Base-by-base conservation (phyloP, 2,797 vertebrate genomes). In the Miichthys miiuy region DNA sequence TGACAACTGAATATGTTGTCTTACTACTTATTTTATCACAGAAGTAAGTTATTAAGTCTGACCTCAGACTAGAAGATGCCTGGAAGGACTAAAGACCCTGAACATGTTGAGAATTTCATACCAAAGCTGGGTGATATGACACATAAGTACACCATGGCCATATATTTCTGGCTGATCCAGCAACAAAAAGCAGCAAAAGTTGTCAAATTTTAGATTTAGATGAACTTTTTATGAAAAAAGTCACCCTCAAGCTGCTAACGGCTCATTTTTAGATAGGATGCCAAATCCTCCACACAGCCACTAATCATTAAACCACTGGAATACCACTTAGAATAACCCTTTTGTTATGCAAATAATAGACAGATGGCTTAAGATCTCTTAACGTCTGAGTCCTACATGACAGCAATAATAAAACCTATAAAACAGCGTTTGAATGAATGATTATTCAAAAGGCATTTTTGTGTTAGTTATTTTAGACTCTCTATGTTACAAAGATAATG, bases 321-420 rank as follows among this genome's bases (percentile, higher is more conserved):
- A 77, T 42, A 57, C 50, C 55, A 60, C 84, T 77, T 71, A 80
- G 64, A 79, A 75, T 9, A 72, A 57, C 62, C 44, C 68, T 77
- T 38, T 77, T 84, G 78, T 78, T 62, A 77, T 81, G 66, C 77
- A 84, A 81, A 84, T 81, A 42, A 44, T 68, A 25, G 23, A 62
- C 83, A 86, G 81, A 82, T 88, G 81, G 75, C 72, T 80, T 72
- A 66, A 79, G 60, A 82, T 84, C 63, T 84, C 75, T 73, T 62
- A 61, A 66, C 1, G 17, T 75, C 66, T 81, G 38, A 75, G 56
- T 57, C 44, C 50, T 54, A 65, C 70, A 78, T 74, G 79, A 72
- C 51, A 68, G 68, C n/a, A 79, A 77, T 77, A 72, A 68, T 75
- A 82, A 82, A 67, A 67, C 20, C 41, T 23, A 60, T 44, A 38